Evolutionary conservation across 2,888 invertebrate genomes (phyloP).

Genomic region (Drosophila acutilabella): DNA sequence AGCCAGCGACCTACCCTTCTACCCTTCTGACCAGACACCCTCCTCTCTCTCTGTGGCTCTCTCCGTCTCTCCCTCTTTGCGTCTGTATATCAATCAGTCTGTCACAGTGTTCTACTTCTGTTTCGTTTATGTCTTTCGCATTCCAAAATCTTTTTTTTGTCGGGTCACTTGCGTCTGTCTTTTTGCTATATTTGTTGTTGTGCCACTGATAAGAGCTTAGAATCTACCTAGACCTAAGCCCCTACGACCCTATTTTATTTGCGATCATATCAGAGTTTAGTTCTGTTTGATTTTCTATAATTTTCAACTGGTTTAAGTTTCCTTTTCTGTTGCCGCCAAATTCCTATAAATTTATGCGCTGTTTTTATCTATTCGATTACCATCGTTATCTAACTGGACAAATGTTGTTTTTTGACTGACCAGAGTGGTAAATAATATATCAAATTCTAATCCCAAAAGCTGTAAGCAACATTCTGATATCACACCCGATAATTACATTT

Average conservation of each 20-base stretch:
- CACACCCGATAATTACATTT: conserved; percentile 22
- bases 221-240: conserved; percentile 14
- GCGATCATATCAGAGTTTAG: conserved; percentile 7
- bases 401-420: conserved; percentile 34
- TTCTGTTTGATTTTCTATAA: conserved; percentile 3
- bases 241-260: conserved; percentile 8
- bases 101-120: conserved; percentile 15
- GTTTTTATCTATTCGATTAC: not conserved
- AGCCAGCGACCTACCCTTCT: conserved; percentile 14
- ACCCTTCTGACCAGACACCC: not conserved
- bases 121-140: conserved; percentile 24
- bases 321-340: conserved; percentile 18
- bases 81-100: not conserved
- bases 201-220: conserved; percentile 34
- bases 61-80: not conserved
- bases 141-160: conserved; percentile 42
- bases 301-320: not conserved
- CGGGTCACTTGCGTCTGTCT: conserved; percentile 34
- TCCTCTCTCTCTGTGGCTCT: not conserved
- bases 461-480: conserved; percentile 15
- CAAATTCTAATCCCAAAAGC: conserved; percentile 36
- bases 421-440: conserved; percentile 38
- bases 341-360: not conserved
- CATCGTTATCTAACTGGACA: conserved; percentile 30
- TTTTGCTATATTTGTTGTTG: conserved; percentile 19